These are phyloP conservation scores for Pangasianodon gigas DNA, from an alignment of 2,113 vertebrate genomes.

Conservation along the genomic window DNA sequence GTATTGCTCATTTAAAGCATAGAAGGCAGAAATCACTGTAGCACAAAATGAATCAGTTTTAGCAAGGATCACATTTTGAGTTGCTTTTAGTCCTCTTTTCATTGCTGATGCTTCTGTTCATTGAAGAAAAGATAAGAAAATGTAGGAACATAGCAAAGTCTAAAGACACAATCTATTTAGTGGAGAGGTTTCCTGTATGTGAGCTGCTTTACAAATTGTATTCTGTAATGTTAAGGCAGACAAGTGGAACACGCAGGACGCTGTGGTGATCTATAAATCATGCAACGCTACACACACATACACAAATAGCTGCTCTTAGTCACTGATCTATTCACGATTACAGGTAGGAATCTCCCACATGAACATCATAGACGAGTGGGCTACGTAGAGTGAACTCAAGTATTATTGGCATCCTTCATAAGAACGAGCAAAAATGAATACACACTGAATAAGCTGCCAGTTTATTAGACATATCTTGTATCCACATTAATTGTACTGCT, in stretches of 20 bases:
- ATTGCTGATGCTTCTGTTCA: background rate
- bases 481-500: background rate
- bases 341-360: background rate
- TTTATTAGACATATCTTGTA: background rate
- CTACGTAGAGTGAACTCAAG: background rate
- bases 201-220: conserved; percentile 1
- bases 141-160: conserved; percentile 2
- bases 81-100: background rate
- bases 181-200: background rate
- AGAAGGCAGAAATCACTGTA: background rate
- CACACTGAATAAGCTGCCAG: too few species aligned
- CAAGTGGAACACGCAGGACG: conserved; percentile 32
- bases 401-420: background rate
- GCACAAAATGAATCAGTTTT: background rate
- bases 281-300: conserved; percentile 30
- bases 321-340: background rate
- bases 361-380: background rate
- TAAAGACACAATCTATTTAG: background rate
- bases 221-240: conserved; percentile 61
- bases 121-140: conserved; percentile 22
- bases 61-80: background rate
- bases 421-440: background rate
- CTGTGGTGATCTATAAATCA: conserved; percentile 44
- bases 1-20: background rate
- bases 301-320: conserved; percentile 20